Evolutionary conservation across 2,797 vertebrate species (phyloP).

Genomic region (Stomatorhinus walkeri): DNA sequence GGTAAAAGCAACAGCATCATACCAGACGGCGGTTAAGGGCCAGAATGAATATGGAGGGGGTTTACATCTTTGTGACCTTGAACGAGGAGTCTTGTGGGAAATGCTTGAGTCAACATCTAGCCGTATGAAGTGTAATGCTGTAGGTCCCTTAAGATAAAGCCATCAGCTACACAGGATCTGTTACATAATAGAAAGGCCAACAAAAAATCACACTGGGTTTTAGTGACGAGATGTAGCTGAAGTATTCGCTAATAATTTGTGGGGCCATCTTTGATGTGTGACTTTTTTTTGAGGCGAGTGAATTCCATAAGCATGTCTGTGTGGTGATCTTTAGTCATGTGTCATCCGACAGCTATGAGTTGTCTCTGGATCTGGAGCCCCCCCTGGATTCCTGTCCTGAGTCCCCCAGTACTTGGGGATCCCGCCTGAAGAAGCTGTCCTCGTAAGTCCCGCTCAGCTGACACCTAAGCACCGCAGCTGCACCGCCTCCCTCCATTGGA

Average conservation of each 20-base stretch:
- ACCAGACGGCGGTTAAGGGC: not conserved
- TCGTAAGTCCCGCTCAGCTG: slow-evolving; percentile 56
- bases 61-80: not conserved
- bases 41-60: not conserved
- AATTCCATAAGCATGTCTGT: not conserved
- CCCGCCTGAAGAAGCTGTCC: slow-evolving; percentile 69
- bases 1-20: not conserved
- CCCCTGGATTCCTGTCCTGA: slow-evolving; percentile 73
- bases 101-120: not conserved
- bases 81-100: not conserved
- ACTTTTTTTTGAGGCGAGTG: not conserved
- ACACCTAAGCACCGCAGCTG: not conserved
- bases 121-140: not conserved
- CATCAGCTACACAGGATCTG: not conserved
- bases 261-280: not conserved
- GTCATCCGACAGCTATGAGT: slow-evolving; percentile 60
- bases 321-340: not conserved
- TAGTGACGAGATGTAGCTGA: not conserved
- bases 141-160: not conserved
- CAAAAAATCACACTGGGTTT: not conserved
- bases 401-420: slow-evolving; percentile 63
- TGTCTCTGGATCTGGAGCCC: slow-evolving; percentile 75
- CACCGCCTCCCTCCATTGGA: not conserved
- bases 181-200: not conserved
- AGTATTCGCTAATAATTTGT: not conserved